These are phyloP conservation scores for Muschampia plurimacula DNA, from an alignment of 2,888 invertebrate genomes.

Conservation along the genomic window DNA sequence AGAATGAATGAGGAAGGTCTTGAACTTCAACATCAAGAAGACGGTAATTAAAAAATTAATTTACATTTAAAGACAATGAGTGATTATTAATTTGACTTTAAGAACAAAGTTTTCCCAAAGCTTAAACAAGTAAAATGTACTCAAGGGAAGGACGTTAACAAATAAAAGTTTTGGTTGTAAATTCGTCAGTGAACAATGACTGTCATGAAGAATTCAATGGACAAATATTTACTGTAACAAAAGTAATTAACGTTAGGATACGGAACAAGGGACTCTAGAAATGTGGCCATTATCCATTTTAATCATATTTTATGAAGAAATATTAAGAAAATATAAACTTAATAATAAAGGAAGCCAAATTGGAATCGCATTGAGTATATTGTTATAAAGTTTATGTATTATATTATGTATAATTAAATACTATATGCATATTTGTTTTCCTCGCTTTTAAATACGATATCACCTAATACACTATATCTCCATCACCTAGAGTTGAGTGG, in stretches of 20 bases:
- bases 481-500: no score
- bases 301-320: no score
- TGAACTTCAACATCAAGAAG: constrained; percentile 18
- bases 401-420: no score
- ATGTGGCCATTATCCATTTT: background rate
- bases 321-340: no score
- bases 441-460: no score
- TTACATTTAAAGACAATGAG: constrained; percentile 8
- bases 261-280: background rate
- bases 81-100: constrained; percentile 10
- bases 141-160: background rate
- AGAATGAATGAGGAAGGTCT: background rate
- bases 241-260: background rate
- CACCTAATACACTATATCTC: no score
- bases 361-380: no score
- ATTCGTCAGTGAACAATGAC: background rate
- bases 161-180: background rate
- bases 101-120: constrained; percentile 4
- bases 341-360: no score
- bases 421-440: no score
- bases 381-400: no score
- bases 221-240: background rate
- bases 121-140: constrained; percentile 1
- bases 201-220: background rate
- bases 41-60: constrained; percentile 20